These are phyloP conservation scores for Ferdinandea cuprea DNA, from an alignment of 2,888 invertebrate species.

Conservation along the genomic window DNA sequence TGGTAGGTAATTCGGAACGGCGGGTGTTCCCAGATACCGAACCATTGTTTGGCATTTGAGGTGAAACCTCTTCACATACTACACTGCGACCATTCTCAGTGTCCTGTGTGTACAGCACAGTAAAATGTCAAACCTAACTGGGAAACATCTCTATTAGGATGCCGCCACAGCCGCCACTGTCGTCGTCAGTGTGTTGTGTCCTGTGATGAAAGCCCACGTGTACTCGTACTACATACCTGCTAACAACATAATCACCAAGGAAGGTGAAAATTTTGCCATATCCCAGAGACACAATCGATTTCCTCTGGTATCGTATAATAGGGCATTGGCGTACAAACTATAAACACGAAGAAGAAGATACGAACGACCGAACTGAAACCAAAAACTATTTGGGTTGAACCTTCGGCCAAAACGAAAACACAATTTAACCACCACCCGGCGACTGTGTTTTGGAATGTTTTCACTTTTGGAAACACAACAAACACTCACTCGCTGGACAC, in stretches of 20 bases:
- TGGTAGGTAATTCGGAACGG: conserved; percentile 72
- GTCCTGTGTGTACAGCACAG: conserved; percentile 8
- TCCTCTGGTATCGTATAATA: conserved; percentile 28
- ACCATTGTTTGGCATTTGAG: conserved; percentile 73
- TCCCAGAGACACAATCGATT: conserved; percentile 45
- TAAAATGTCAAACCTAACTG: conserved; percentile 69
- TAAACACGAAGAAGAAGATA: too few species aligned
- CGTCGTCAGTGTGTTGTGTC: conserved; percentile 32
- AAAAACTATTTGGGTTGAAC: conserved; percentile 20
- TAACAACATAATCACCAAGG: conserved; percentile 69
- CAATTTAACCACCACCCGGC: conserved; percentile 31
- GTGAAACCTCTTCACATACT: conserved; percentile 71
- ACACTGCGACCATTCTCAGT: conserved; percentile 19
- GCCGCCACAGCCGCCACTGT: conserved; percentile 61
- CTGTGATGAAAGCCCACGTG: conserved; percentile 58
- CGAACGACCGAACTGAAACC: conserved; percentile 15
- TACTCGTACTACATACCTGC: conserved; percentile 61
- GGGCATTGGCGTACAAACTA: background rate
- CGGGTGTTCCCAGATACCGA: conserved; percentile 72
- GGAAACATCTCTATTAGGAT: conserved; percentile 67
- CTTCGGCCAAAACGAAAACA: conserved; percentile 3
- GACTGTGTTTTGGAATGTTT: conserved; percentile 63
- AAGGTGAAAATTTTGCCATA: conserved; percentile 49
- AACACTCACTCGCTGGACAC: conserved; percentile 29
- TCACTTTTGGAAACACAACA: conserved; percentile 54